phyloP scores from a whole-genome alignment of 2,797 vertebrate genomes.

The Sebastolobus alascanus region DNA sequence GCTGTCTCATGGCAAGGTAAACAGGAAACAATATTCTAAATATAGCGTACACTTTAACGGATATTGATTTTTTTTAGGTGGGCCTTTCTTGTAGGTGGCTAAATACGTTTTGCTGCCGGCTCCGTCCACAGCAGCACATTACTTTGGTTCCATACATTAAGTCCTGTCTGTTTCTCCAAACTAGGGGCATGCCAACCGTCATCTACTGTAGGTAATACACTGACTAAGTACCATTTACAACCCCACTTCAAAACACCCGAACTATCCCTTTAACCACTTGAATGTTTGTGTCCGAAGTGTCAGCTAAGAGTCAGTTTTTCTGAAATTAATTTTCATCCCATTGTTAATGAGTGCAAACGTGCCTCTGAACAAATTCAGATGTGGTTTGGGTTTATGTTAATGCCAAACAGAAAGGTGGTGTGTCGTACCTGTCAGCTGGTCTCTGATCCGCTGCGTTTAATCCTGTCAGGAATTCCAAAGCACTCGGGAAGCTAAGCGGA shows the following conservation, averaged over 20 bases:
- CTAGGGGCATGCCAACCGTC: fast-evolving
- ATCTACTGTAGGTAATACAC: too few relatives aligned
- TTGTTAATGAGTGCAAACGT: not conserved
- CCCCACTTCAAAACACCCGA: too few relatives aligned
- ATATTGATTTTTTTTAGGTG: too few relatives aligned
- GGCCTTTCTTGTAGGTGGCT: too few relatives aligned
- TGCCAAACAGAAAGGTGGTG: not conserved
- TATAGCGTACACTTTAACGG: too few relatives aligned
- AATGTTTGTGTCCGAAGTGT: not conserved
- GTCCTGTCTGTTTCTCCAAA: too few relatives aligned
- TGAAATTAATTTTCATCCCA: not conserved
- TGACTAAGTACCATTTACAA: too few relatives aligned
- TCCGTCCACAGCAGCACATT: too few relatives aligned
- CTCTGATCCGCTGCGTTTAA: constrained; percentile 22
- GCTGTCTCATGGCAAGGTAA: too few relatives aligned
- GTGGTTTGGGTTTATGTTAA: not conserved
- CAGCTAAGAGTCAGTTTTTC: fast-evolving
- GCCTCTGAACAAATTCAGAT: not conserved
- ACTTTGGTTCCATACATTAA: too few relatives aligned
- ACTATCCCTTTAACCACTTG: not conserved
- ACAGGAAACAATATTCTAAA: too few relatives aligned
- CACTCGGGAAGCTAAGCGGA: constrained; percentile 95
- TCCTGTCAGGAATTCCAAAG: constrained; percentile 95
- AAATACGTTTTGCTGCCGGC: too few relatives aligned
- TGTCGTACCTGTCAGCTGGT: not conserved